Conservation (phyloP, 1,140 invertebrate species). For the Ceratina calcarata region DNA sequence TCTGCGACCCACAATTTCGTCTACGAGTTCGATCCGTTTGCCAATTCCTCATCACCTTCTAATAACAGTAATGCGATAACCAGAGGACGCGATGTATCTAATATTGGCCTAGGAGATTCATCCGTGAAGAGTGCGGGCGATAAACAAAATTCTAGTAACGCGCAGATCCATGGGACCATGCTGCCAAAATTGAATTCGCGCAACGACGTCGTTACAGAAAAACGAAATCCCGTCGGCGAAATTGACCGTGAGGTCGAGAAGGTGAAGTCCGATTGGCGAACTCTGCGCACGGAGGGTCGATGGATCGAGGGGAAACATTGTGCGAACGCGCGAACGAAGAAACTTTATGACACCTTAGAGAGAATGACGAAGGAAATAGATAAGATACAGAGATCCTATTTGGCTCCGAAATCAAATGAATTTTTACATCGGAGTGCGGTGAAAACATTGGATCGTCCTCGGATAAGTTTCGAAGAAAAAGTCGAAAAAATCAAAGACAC, state of each 20-base stretch:
- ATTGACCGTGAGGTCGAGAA: constrained; percentile 45
- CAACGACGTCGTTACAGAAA: constrained; percentile 17
- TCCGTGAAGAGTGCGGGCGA: background rate
- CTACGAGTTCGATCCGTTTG: constrained; percentile 51
- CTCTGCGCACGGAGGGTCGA: constrained; percentile 18
- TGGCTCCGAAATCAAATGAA: constrained; percentile 33
- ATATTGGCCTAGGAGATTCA: constrained; percentile 1
- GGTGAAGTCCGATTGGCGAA: constrained; percentile 57
- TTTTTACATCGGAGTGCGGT: constrained; percentile 28
- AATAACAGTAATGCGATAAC: background rate
- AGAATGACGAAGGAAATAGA: constrained; percentile 46
- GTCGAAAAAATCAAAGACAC: background rate
- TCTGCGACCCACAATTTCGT: constrained; percentile 56
- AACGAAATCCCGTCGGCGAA: background rate
- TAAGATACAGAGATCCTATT: constrained; percentile 45
- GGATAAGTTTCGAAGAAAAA: constrained; percentile 30
- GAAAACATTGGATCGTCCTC: constrained; percentile 3
- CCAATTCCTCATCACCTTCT: background rate
- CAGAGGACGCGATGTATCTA: background rate
- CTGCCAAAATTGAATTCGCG: constrained; percentile 42
- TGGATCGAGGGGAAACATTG: constrained; percentile 30
- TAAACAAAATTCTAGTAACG: background rate
- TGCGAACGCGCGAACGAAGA: constrained; percentile 19
- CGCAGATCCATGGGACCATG: background rate
- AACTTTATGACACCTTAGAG: constrained; percentile 54